These are phyloP conservation scores for Tuta absoluta DNA, from an alignment of 2,888 invertebrate species.

Conservation along the genomic window DNA sequence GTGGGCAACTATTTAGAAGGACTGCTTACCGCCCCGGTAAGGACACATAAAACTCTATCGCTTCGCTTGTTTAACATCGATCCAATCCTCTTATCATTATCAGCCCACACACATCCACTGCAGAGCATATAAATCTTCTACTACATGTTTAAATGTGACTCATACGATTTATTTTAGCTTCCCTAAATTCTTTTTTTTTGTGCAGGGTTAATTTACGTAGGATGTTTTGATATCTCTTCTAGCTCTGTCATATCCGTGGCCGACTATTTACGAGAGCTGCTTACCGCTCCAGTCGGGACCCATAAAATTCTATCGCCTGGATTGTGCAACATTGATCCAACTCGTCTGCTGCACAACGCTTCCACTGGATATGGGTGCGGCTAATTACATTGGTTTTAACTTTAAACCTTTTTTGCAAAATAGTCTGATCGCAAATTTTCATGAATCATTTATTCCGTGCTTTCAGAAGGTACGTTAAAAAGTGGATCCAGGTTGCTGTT, in stretches of 20 bases:
- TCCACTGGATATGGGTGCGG: neutral
- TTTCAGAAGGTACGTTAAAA: too few relatives aligned
- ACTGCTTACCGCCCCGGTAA: conserved; percentile 72
- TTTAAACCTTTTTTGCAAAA: too few relatives aligned
- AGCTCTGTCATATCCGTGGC: conserved; percentile 40
- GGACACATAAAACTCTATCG: conserved; percentile 78
- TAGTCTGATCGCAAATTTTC: too few relatives aligned
- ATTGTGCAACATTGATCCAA: conserved; percentile 70
- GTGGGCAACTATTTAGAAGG: conserved; percentile 62
- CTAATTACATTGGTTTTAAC: neutral
- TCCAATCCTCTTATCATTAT: too few relatives aligned
- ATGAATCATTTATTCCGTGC: too few relatives aligned
- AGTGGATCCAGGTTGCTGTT: too few relatives aligned
- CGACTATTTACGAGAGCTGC: conserved; percentile 71
- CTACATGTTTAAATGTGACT: neutral
- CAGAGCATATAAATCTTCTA: too few relatives aligned
- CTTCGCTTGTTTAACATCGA: conserved; percentile 68
- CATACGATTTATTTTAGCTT: too few relatives aligned
- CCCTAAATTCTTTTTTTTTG: too few relatives aligned
- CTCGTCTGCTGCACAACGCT: neutral
- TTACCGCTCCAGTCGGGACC: conserved; percentile 70
- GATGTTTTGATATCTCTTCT: conserved; percentile 41
- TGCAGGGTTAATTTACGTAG: too few relatives aligned
- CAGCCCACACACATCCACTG: too few relatives aligned
- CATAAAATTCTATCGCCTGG: conserved; percentile 77